These are phyloP conservation scores for Temnothorax ravouxi DNA, from an alignment of 2,888 invertebrate genomes.

Conservation along the genomic window DNA sequence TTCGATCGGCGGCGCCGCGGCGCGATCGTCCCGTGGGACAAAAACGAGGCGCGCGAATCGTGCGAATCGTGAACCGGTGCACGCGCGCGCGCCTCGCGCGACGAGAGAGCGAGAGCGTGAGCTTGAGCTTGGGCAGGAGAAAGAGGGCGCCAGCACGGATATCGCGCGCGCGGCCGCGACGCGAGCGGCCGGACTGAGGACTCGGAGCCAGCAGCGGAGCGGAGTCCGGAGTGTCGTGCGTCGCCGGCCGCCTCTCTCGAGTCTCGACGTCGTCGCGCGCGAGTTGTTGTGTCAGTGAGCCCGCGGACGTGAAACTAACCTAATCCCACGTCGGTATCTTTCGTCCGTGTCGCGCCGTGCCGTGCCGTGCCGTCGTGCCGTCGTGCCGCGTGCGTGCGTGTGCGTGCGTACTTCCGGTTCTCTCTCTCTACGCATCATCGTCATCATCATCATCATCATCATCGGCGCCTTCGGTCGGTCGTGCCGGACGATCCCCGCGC, in stretches of 20 bases:
- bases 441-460: no score
- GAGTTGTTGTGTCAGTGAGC: slow-evolving; percentile 78
- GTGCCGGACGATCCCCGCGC: slow-evolving; percentile 55
- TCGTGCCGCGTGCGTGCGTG: not conserved
- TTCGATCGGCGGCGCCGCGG: no score
- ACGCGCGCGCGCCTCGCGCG: not conserved
- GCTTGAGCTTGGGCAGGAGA: slow-evolving; percentile 60
- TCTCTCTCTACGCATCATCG: not conserved
- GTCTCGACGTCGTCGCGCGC: slow-evolving; percentile 60
- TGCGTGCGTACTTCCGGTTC: not conserved
- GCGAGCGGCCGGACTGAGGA: slow-evolving; percentile 58
- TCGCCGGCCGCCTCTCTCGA: slow-evolving; percentile 61
- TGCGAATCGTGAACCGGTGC: not conserved
- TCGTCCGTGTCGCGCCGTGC: not conserved
- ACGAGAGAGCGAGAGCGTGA: not conserved
- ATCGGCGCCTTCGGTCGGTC: not conserved
- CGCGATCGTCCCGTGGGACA: not conserved
- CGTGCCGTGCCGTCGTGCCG: not conserved
- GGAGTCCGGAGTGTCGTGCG: slow-evolving; percentile 63
- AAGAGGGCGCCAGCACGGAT: slow-evolving; percentile 75
- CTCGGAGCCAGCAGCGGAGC: slow-evolving; percentile 68
- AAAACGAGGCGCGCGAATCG: slow-evolving; percentile 19
- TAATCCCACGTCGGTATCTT: slow-evolving; percentile 60
- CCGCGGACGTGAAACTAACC: slow-evolving; percentile 77
- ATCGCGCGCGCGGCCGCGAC: slow-evolving; percentile 67